These are phyloP conservation scores for Danio aesculapii DNA, from an alignment of 2,797 vertebrate species.

Conservation along the genomic window DNA sequence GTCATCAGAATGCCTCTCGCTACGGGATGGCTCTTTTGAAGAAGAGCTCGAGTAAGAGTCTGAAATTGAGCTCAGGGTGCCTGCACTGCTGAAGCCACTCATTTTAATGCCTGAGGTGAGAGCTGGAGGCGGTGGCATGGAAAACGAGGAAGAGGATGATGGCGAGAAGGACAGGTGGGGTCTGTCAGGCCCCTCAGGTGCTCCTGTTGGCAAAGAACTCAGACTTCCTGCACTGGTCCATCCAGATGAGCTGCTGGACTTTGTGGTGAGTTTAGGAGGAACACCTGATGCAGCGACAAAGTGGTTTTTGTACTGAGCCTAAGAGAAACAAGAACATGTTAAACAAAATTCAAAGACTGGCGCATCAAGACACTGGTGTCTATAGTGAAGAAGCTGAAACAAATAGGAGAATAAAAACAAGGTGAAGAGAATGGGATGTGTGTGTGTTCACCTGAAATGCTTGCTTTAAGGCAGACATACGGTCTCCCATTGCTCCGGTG, in stretches of 20 bases:
- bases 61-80: constrained; percentile 89
- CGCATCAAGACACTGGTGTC: neutral
- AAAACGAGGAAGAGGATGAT: constrained; percentile 29
- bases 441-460: constrained; percentile 89
- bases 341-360: neutral
- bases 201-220: constrained; percentile 88
- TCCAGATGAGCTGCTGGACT: constrained; percentile 86
- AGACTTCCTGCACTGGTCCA: constrained; percentile 98
- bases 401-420: neutral
- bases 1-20: constrained; percentile 74
- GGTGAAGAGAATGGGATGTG: neutral
- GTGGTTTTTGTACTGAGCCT: constrained; percentile 98
- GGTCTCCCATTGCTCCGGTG: constrained; percentile 95
- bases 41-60: constrained; percentile 69
- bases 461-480: constrained; percentile 95
- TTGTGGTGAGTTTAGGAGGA: constrained; percentile 90
- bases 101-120: constrained; percentile 70
- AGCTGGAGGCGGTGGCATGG: constrained; percentile 59
- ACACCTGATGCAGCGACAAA: constrained; percentile 93
- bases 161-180: constrained; percentile 64
- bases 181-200: constrained; percentile 72
- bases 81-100: constrained; percentile 91
- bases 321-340: constrained; percentile 17
- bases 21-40: constrained; percentile 70
- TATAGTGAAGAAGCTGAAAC: neutral